Evolutionary conservation across 2,113 vertebrate genomes (phyloP).

Genomic region (Vicugna pacos): DNA sequence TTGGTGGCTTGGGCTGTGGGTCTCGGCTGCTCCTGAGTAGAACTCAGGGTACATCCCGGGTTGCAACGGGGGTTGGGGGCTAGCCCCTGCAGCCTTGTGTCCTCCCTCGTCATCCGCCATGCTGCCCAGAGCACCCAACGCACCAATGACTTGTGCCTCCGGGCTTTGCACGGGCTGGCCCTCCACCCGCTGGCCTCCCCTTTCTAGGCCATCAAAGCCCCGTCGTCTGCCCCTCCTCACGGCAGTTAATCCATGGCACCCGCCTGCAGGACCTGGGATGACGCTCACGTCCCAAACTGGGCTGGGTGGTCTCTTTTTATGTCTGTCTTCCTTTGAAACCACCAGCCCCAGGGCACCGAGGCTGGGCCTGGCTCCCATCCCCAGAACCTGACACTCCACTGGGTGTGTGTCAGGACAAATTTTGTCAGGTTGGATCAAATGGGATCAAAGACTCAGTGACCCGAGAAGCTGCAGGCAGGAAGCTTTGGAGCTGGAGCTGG

Average conservation of each 20-base stretch:
- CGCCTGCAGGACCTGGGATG: background rate
- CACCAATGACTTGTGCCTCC: background rate
- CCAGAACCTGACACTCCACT: background rate
- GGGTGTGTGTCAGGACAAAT: background rate
- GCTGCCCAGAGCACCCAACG: background rate
- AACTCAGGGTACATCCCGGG: background rate
- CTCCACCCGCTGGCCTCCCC: no score
- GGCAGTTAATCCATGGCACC: background rate
- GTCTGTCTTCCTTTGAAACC: background rate
- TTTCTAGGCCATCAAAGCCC: background rate
- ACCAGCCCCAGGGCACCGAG: background rate
- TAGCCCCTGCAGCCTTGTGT: background rate
- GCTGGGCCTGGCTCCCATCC: background rate
- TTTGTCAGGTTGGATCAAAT: background rate
- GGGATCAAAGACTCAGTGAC: background rate
- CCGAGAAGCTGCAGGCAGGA: rapidly evolving
- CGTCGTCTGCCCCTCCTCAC: rapidly evolving
- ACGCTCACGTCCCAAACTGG: no score
- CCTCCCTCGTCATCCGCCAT: rapidly evolving
- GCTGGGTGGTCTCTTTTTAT: background rate
- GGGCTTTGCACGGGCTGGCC: background rate
- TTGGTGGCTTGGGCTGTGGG: background rate
- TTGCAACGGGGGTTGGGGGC: background rate
- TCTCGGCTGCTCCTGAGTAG: background rate
- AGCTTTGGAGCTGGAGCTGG: rapidly evolving